phyloP scores from a whole-genome alignment of 2,797 vertebrate species.

The Rhynchotus rufescens region DNA sequence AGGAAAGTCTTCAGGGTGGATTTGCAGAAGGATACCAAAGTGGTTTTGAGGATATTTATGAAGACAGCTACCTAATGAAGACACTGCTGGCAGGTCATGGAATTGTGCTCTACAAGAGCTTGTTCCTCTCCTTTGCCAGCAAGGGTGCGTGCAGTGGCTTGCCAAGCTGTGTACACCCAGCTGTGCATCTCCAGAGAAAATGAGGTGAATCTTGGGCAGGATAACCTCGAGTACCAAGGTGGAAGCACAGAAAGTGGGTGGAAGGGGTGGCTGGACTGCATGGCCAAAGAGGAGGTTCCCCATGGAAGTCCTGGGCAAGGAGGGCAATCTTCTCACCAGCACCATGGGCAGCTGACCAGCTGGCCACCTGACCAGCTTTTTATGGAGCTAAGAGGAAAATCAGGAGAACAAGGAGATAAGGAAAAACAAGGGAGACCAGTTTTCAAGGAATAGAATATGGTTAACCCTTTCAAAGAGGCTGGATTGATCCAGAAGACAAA shows the following conservation, averaged over 20 bases:
- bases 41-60: background rate
- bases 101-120: background rate
- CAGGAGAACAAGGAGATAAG: background rate
- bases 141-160: background rate
- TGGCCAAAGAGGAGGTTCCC: background rate
- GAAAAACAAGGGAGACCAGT: background rate
- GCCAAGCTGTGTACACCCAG: fast-evolving
- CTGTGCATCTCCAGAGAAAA: background rate
- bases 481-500: background rate
- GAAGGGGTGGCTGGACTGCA: background rate
- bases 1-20: background rate
- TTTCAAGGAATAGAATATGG: background rate
- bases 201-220: background rate
- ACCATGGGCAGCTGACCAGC: too few species aligned
- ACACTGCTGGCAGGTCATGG: background rate
- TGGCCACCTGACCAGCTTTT: too few species aligned
- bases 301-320: background rate
- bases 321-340: background rate
- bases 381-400: background rate
- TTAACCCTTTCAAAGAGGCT: background rate
- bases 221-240: background rate
- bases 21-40: fast-evolving
- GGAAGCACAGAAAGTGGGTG: fast-evolving
- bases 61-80: background rate
- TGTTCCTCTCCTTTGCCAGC: background rate